These are phyloP conservation scores for Cephonodes hylas DNA, from an alignment of 2,888 invertebrate species.

Conservation along the genomic window DNA sequence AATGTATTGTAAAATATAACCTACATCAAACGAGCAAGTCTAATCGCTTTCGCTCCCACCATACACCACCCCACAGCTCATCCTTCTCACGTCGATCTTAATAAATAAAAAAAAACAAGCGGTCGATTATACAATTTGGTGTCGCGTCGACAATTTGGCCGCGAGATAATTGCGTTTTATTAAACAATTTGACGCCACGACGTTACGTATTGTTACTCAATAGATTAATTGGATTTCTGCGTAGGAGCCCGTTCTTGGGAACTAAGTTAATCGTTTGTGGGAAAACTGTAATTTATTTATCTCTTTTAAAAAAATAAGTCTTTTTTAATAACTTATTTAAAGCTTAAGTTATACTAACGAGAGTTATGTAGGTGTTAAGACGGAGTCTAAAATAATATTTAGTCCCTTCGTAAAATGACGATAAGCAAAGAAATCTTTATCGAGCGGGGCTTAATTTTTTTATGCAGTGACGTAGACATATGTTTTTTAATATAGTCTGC, in stretches of 20 bases:
- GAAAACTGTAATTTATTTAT: too few species aligned
- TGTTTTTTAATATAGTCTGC: too few species aligned
- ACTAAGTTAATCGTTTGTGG: background rate
- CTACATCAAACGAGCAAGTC: background rate
- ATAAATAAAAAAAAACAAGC: constrained; percentile 60
- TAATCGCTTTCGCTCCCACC: constrained; percentile 25
- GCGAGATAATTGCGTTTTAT: constrained; percentile 67
- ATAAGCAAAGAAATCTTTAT: too few species aligned
- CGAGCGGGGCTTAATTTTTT: too few species aligned
- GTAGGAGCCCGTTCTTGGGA: background rate
- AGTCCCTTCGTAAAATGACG: too few species aligned
- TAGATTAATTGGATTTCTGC: constrained; percentile 2
- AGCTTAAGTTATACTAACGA: too few species aligned
- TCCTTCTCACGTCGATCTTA: constrained; percentile 74
- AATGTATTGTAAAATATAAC: too few species aligned
- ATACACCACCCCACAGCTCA: constrained; percentile 27
- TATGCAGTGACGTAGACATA: too few species aligned
- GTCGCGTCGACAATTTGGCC: constrained; percentile 38
- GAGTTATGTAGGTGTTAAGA: too few species aligned
- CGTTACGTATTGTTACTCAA: constrained; percentile 26
- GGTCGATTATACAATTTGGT: constrained; percentile 59
- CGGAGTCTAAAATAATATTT: too few species aligned
- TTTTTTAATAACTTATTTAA: too few species aligned
- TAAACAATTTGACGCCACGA: constrained; percentile 66
- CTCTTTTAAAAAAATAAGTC: too few species aligned